Evolutionary conservation across 2,888 invertebrate genomes (phyloP).

Genomic region (Eudemis profundana): DNA sequence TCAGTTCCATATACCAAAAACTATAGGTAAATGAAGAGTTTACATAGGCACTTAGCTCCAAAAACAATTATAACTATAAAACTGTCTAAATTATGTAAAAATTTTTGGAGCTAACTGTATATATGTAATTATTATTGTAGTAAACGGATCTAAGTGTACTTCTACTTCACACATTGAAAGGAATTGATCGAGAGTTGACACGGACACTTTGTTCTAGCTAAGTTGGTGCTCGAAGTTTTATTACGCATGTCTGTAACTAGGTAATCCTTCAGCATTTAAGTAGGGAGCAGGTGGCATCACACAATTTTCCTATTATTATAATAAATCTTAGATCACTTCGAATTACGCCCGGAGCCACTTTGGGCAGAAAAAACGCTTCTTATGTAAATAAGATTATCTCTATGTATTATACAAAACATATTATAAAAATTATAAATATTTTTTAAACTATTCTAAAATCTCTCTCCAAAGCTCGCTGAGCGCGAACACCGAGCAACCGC

Average conservation of each 20-base stretch:
- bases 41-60: conserved; percentile 28
- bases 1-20: background rate
- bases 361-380: conserved; percentile 60
- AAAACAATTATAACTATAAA: conserved; percentile 14
- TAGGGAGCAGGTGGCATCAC: conserved; percentile 55
- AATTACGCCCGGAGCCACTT: conserved; percentile 48
- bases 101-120: conserved; percentile 26
- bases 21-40: background rate
- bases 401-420: conserved; percentile 64
- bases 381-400: conserved; percentile 61
- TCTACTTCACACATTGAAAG: conserved; percentile 30
- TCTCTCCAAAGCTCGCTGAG: conserved; percentile 52
- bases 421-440: conserved; percentile 73
- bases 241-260: conserved; percentile 40
- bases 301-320: conserved; percentile 50
- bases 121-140: conserved; percentile 20
- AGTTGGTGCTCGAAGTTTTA: conserved; percentile 61
- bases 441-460: conserved; percentile 75
- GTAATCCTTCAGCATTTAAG: conserved; percentile 47
- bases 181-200: conserved; percentile 48
- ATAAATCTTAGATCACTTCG: conserved; percentile 46
- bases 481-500: conserved; percentile 26
- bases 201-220: conserved; percentile 51
- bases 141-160: conserved; percentile 29
- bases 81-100: conserved; percentile 10